Evolutionary conservation across 2,888 invertebrate species (phyloP).

Genomic region (Latrodectus hesperus): DNA sequence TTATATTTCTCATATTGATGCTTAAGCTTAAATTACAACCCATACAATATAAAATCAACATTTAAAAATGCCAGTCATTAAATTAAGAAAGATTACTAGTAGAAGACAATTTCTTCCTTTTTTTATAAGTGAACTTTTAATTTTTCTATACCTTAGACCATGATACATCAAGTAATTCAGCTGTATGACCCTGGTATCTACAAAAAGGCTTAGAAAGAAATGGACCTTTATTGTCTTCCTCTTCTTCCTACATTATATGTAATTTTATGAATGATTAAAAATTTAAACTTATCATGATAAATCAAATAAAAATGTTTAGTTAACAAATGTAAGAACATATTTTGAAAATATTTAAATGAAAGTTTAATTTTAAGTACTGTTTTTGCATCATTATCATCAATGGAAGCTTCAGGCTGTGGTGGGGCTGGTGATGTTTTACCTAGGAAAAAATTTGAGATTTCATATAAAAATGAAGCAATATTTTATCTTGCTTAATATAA

Average conservation of each 20-base stretch:
- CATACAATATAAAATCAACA: not conserved
- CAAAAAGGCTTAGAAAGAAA: conserved; percentile 94
- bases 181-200: conserved; percentile 94
- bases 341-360: not conserved
- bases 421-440: conserved; percentile 53
- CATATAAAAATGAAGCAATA: not conserved
- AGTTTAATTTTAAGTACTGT: not conserved
- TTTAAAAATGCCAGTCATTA: not conserved
- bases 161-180: conserved; percentile 95
- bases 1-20: not conserved
- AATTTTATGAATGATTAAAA: not conserved
- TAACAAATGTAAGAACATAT: not conserved
- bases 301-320: not conserved
- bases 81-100: not conserved
- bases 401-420: conserved; percentile 26
- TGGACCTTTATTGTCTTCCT: conserved; percentile 76
- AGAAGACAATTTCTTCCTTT: not conserved
- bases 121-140: not conserved
- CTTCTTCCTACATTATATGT: conserved; percentile 38
- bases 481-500: not conserved
- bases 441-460: not conserved
- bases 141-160: conserved; percentile 89
- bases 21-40: not conserved
- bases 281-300: not conserved
- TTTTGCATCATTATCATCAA: conserved; percentile 15